Base-by-base conservation (phyloP, 2,797 vertebrate genomes). In the Labroides dimidiatus region DNA sequence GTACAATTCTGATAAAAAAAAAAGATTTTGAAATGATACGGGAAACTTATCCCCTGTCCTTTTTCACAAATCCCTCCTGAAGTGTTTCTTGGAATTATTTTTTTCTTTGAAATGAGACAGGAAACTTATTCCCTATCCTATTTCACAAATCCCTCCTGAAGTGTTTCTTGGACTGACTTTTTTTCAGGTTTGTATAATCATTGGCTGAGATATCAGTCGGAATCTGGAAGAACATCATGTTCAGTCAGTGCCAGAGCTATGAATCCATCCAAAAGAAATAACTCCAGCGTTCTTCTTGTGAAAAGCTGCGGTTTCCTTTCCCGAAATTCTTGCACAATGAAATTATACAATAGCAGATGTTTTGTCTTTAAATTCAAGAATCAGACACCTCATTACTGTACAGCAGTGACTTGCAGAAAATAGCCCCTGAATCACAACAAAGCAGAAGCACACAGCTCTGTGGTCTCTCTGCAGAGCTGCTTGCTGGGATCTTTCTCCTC, bases 181-280 rank as follows among this genome's bases (percentile, higher is more conserved):
- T 49, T 43, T 57, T 65, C 47, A 61, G 23, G 33, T 50, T 50
- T 57, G 21, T 53, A 3, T 57, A 24, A 19, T 42, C 13, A 24
- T 48, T 60, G 4, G 4, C 37, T 36, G 21, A 30, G 15, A 33
- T 16, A 33, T 21, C 41, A 48, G 37, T 41, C 12, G 4, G 43
- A 27, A 3, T 45, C 47, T 59, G 42, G 23, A 27, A 47, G 21
- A 36, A 42, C 17, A 14, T 17, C 7, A 2, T 11, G 14, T 24
- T 5, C 19, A 7, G 19, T 6, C 24, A 14, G 5, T 54, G 11
- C 41, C 48, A 37, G 43, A 53, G 43, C 16, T 43, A 14, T 12
- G 42, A 8, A 37, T 16, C 24, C 39, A 1, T 4, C 17, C 43
- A 19, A 45, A 21, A 23, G 6, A 48, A 21, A 74, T 49, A 27